Conservation (phyloP, 2,888 invertebrate species). For the Napeogenes inachia region DNA sequence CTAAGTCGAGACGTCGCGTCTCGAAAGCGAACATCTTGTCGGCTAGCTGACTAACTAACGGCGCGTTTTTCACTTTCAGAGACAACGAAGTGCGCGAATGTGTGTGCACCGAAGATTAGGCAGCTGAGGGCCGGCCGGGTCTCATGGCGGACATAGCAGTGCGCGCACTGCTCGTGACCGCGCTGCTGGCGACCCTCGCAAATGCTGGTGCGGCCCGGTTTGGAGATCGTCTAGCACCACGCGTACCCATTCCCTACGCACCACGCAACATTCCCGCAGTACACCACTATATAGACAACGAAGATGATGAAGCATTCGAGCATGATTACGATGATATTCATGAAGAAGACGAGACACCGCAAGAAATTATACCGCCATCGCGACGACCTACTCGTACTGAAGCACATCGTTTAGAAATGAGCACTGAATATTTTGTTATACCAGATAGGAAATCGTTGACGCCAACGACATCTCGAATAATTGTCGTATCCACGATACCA, state of each 20-base stretch:
- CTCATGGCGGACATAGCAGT: slow-evolving; percentile 58
- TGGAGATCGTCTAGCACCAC: slow-evolving; percentile 65
- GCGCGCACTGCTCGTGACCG: slow-evolving; percentile 56
- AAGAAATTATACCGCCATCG: slow-evolving; percentile 49
- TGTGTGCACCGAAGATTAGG: slow-evolving; percentile 49
- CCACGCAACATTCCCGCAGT: slow-evolving; percentile 53
- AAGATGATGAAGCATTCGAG: slow-evolving; percentile 57
- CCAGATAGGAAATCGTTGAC: slow-evolving; percentile 73
- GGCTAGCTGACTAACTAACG: slow-evolving; percentile 49
- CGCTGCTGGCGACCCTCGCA: slow-evolving; percentile 52
- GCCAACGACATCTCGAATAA: slow-evolving; percentile 50
- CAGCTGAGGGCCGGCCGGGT: slow-evolving; percentile 65
- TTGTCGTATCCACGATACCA: slow-evolving; percentile 44
- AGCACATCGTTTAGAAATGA: slow-evolving; percentile 84
- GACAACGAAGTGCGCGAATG: slow-evolving; percentile 50
- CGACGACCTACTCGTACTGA: slow-evolving; percentile 63
- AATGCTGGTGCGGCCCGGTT: slow-evolving; percentile 55
- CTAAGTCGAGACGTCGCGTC: slow-evolving; percentile 48
- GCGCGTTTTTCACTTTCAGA: slow-evolving; percentile 52
- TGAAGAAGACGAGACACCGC: slow-evolving; percentile 42
- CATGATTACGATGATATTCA: slow-evolving; percentile 56
- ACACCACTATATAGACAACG: slow-evolving; percentile 47
- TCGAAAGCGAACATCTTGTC: slow-evolving; percentile 38
- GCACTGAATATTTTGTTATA: slow-evolving; percentile 89
- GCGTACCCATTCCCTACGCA: slow-evolving; percentile 61